Percentiles rank a stretch among this genome's conserved stretches.
Evolutionary conservation across 1,140 invertebrate species (phyloP).

Genomic region (Leptinotarsa undecemlineata): DNA sequence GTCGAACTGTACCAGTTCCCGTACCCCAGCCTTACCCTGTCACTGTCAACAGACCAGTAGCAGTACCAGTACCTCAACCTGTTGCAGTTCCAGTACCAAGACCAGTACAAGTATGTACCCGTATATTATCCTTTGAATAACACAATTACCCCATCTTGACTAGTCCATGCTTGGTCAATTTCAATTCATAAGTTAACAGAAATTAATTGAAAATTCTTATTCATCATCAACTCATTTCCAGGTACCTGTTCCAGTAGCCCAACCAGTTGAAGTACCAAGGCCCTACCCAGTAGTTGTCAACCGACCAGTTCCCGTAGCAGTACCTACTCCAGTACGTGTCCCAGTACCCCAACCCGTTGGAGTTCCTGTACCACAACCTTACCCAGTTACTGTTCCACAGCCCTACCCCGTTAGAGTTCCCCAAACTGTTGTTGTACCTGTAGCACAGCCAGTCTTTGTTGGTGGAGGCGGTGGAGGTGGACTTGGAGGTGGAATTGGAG

Average conservation of each 20-base stretch:
- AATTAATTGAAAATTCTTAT: not conserved
- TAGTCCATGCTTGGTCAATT: not conserved
- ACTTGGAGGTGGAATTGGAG: constrained; percentile 16
- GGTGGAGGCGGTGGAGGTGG: constrained; percentile 38
- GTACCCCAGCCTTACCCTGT: constrained; percentile 53
- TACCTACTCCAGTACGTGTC: constrained; percentile 42
- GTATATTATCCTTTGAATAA: not conserved
- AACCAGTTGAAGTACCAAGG: constrained; percentile 53
- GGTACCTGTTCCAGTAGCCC: constrained; percentile 47
- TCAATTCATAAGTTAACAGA: not conserved
- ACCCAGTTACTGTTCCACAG: constrained; percentile 47
- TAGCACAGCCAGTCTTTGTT: constrained; percentile 53
- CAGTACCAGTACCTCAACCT: constrained; percentile 52
- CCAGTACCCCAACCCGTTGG: constrained; percentile 45
- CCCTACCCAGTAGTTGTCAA: constrained; percentile 46
- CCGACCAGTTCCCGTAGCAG: constrained; percentile 43
- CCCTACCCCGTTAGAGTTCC: constrained; percentile 46
- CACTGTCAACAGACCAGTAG: constrained; percentile 58
- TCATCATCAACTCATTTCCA: not conserved
- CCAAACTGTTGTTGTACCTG: constrained; percentile 46
- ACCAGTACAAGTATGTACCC: constrained; percentile 48
- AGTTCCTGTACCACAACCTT: constrained; percentile 44
- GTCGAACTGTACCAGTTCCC: constrained; percentile 44
- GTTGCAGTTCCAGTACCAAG: constrained; percentile 52
- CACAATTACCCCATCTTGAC: not conserved